Evolutionary conservation across 2,797 vertebrate species (phyloP).

Genomic region (Sebastes elongatus): DNA sequence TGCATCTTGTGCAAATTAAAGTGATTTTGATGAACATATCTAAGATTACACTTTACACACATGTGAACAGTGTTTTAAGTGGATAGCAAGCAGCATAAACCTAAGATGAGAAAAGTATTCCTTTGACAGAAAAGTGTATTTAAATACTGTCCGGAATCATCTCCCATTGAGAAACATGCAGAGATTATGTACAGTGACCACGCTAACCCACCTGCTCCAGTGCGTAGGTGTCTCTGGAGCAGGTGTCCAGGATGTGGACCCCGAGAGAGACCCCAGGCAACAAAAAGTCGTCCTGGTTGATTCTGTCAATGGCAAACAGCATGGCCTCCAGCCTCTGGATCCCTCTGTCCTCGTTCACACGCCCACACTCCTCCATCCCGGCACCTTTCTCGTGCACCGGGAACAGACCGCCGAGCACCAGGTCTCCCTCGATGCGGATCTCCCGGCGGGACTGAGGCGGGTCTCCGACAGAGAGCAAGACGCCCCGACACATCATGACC

Average conservation of each 20-base stretch:
- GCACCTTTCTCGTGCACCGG: conserved; percentile 96
- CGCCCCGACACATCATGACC: conserved; percentile 82
- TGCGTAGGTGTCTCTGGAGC: conserved; percentile 97
- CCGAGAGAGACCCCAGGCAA: conserved; percentile 94
- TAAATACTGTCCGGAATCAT: not conserved
- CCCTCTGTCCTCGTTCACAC: conserved; percentile 94
- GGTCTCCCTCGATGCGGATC: conserved; percentile 97
- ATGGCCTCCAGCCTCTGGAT: conserved; percentile 98
- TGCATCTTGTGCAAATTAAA: not conserved
- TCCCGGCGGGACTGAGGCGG: conserved; percentile 90
- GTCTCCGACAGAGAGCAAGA: conserved; percentile 89
- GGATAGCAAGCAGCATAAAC: not conserved
- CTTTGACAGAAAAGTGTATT: not conserved
- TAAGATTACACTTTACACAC: not conserved
- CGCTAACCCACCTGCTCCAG: conserved; percentile 83
- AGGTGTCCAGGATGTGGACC: conserved; percentile 97
- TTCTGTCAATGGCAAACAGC: conserved; percentile 97
- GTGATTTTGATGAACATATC: not conserved
- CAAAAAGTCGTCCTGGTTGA: conserved; percentile 90
- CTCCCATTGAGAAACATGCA: not conserved
- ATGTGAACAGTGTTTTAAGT: not conserved
- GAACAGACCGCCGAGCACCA: conserved; percentile 96
- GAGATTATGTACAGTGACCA: not conserved
- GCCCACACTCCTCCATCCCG: conserved; percentile 94
- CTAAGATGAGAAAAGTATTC: not conserved